Percentiles rank a stretch among this genome's conserved stretches.
Evolutionary conservation across 92 coral and sea anemone species (phyloP).

Genomic region (Epizoanthus illoricatus): DNA sequence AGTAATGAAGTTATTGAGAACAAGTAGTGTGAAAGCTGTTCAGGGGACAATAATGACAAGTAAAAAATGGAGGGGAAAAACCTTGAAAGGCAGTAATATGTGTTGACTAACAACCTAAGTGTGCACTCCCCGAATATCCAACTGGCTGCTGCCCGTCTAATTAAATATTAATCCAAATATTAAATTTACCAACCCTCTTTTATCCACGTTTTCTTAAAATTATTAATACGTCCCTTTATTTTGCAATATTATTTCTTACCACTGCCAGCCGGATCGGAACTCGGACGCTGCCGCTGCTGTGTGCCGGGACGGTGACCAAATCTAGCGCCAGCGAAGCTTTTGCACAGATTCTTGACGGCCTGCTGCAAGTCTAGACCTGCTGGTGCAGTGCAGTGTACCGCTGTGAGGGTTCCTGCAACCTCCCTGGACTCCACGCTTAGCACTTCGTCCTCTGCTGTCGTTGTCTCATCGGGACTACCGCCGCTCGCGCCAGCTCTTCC

Average conservation of each 20-base stretch:
- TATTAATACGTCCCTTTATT: too few relatives aligned
- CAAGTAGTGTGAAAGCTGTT: too few relatives aligned
- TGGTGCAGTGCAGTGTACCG: constrained; percentile 18
- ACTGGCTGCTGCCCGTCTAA: too few relatives aligned
- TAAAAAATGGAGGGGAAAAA: too few relatives aligned
- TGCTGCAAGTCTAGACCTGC: constrained; percentile 6
- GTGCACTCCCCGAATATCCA: too few relatives aligned
- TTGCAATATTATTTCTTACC: not conserved
- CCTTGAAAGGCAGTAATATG: too few relatives aligned
- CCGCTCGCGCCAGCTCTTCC: not conserved
- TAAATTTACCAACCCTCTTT: too few relatives aligned
- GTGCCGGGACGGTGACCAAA: constrained; percentile 18
- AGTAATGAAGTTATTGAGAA: too few relatives aligned
- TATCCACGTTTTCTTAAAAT: too few relatives aligned
- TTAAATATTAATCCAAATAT: too few relatives aligned
- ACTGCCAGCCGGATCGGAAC: constrained; percentile 23
- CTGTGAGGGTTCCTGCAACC: constrained; percentile 13
- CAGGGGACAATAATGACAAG: too few relatives aligned
- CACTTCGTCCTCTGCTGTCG: constrained; percentile 18
- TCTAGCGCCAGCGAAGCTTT: constrained; percentile 21
- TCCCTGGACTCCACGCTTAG: constrained; percentile 23
- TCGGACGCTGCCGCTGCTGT: constrained; percentile 15
- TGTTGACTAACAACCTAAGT: too few relatives aligned
- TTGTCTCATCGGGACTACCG: constrained; percentile 15
- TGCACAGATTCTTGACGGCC: constrained; percentile 7